Evolutionary conservation across 1,140 invertebrate genomes (phyloP), one percentile per base, ranked within the genome.

Genomic region (Nephotettix cincticeps): DNA sequence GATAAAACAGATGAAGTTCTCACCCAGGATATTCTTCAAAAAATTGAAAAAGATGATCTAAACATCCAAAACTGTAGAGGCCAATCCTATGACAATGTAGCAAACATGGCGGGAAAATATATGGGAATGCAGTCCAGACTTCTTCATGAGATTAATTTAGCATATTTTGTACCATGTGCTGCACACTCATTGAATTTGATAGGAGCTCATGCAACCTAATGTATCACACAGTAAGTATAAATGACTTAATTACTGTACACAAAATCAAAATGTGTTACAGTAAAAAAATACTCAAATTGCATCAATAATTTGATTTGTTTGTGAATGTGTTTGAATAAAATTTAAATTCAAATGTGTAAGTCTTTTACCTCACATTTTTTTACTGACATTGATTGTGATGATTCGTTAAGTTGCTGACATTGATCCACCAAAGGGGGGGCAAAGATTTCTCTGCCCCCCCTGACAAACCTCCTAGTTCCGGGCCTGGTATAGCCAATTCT

Each of bases 31-130:
- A 76, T 76, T 58, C 0, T 72, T 56, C 64, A 58, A 32, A 71
- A 73, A 47, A 45, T 76, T 19, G 54, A 71, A 40, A 68, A 69
- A 30, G 69, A 72, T 45, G 64, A 61, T 11, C 66, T 67, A 43
- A 36, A 75, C 70, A 43, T 72, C 19, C 67, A 72, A 68, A 70
- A 77, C 36, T 74, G 75, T 65, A 71, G 77, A 47, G 77, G 76
- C 11, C 77, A 79, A 68, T 70, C 73, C 14, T 79, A 78, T 64
- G 76, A 78, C 51, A 79, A 79, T 72, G 77, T 68, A 14, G 11
- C 28, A 4, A 79, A 78, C 47, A 79, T 79, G 76, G 71, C 74
- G 30, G 78, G 76, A 32, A 71, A 65, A 14, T 76, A 78, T 56
- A 70, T 64, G 21, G 76, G 78, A 40, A 71, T 78, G 47, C 75